These are phyloP conservation scores for Neoscelio sp. DNA, from an alignment of 2,888 invertebrate species.

Conservation along the genomic window DNA sequence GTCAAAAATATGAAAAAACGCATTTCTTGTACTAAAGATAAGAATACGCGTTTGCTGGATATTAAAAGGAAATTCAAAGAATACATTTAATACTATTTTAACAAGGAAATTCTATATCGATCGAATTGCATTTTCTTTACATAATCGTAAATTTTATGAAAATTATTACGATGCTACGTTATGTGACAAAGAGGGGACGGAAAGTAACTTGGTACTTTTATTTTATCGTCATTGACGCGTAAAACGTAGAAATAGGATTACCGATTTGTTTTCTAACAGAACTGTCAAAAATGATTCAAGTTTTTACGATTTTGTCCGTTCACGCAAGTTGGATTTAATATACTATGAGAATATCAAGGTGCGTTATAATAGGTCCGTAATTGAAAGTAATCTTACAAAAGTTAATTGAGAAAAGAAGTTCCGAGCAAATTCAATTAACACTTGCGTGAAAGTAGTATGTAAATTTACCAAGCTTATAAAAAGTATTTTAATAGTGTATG, in stretches of 20 bases:
- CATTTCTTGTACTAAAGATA: neutral
- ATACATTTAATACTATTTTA: conserved; percentile 6
- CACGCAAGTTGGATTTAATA: neutral
- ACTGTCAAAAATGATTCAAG: too few species aligned
- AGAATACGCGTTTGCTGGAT: too few species aligned
- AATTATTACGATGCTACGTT: conserved; percentile 19
- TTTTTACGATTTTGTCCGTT: too few species aligned
- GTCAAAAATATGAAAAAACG: neutral
- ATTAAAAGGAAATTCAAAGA: too few species aligned
- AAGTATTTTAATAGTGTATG: too few species aligned
- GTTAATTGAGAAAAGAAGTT: conserved; percentile 2
- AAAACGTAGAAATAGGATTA: conserved; percentile 17
- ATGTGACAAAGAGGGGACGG: conserved; percentile 7
- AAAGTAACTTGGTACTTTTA: conserved; percentile 22
- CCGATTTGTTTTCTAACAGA: conserved; percentile 7
- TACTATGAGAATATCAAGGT: neutral
- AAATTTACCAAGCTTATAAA: too few species aligned
- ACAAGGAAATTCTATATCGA: conserved; percentile 7
- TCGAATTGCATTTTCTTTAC: neutral
- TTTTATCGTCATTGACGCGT: conserved; percentile 14
- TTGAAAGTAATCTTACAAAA: neutral
- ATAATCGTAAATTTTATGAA: conserved; percentile 12
- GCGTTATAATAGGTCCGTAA: neutral
- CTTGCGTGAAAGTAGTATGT: conserved; percentile 2
- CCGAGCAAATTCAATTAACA: conserved; percentile 8